Conservation (phyloP, 2,113 vertebrate genomes). For the Gymnorhina tibicen region DNA sequence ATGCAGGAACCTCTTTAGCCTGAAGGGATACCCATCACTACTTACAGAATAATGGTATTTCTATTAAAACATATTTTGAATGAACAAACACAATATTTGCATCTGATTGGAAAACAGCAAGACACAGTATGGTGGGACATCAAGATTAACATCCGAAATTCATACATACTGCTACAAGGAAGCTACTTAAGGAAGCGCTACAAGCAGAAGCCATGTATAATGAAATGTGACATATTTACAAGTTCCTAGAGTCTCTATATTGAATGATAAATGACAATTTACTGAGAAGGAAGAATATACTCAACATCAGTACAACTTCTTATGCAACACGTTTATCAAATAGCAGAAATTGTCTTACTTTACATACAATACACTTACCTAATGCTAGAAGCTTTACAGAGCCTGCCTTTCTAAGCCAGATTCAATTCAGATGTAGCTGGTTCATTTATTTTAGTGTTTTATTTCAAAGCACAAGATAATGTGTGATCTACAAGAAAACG, state of each 20-base stretch:
- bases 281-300: background rate
- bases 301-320: background rate
- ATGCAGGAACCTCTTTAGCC: background rate
- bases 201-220: slow-evolving; percentile 30
- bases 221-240: background rate
- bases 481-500: background rate
- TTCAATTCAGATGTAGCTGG: background rate
- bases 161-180: background rate
- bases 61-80: background rate
- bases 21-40: background rate
- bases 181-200: background rate
- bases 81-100: background rate
- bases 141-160: background rate
- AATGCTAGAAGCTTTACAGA: background rate
- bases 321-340: background rate
- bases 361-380: background rate
- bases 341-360: background rate
- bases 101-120: background rate
- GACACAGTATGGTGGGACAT: background rate
- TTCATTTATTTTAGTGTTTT: background rate
- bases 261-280: background rate
- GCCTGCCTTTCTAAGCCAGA: slow-evolving; percentile 2
- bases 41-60: background rate
- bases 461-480: background rate
- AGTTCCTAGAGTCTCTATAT: background rate